A percentile compares a stretch with the other conserved stretches of the same genome.
phyloP scores from a whole-genome alignment of 2,797 vertebrate genomes.

The Amazona ochrocephala region DNA sequence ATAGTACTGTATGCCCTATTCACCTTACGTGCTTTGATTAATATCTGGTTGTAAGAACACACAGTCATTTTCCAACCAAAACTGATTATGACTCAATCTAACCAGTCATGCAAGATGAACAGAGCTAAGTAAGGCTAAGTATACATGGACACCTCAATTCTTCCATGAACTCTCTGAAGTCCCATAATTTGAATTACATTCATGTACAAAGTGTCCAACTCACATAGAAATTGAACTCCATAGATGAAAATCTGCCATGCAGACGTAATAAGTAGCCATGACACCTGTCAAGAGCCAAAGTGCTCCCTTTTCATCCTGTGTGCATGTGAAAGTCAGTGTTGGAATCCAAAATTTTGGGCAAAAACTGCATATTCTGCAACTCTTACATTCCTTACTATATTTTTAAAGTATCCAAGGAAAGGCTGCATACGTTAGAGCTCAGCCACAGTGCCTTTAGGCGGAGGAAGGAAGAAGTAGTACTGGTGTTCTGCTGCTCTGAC shows the following conservation, averaged over 20 bases:
- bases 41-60: background rate
- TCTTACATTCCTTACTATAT: background rate
- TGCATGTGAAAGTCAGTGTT: background rate
- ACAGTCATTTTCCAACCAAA: background rate
- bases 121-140: background rate
- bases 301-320: background rate
- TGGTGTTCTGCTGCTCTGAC: background rate
- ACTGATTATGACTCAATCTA: background rate
- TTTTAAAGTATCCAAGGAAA: background rate
- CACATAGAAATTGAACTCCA: background rate
- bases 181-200: background rate
- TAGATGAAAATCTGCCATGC: background rate
- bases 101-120: background rate
- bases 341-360: background rate
- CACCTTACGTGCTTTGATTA: background rate
- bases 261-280: background rate
- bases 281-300: background rate
- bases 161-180: background rate
- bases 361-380: background rate
- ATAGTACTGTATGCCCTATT: background rate
- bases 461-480: background rate
- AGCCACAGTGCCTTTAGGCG: background rate
- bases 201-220: background rate
- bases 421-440: background rate
- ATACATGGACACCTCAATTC: background rate